Percentiles rank a stretch among this genome's conserved stretches.
phyloP scores from a whole-genome alignment of 1,140 invertebrate species.

The Drosophila lacertosa region DNA sequence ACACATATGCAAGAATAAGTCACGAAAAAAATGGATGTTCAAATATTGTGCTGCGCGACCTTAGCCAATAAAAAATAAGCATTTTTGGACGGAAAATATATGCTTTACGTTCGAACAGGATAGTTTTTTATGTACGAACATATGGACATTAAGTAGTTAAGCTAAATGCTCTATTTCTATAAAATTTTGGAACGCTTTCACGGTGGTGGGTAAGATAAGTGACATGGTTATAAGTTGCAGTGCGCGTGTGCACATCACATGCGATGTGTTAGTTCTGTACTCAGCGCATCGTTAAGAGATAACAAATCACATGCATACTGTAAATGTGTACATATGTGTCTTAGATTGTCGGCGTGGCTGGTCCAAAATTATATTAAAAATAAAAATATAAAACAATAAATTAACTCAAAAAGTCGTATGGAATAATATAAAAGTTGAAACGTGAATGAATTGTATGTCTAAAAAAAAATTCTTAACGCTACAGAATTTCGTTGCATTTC shows the following conservation, averaged over 20 bases:
- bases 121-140: neutral
- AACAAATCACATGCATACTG: neutral
- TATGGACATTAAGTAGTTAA: conserved; percentile 16
- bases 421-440: conserved; percentile 31
- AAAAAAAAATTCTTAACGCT: conserved; percentile 40
- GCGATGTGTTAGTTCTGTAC: neutral
- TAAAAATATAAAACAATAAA: conserved; percentile 36
- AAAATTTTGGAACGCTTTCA: conserved; percentile 31
- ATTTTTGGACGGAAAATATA: conserved; percentile 44
- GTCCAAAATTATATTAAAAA: conserved; percentile 19
- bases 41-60: neutral
- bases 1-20: conserved; percentile 1
- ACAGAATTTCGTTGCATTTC: conserved; percentile 55
- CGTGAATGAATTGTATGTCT: conserved; percentile 36
- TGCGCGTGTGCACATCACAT: no score
- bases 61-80: conserved; percentile 12
- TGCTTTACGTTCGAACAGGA: neutral
- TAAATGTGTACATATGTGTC: conserved; percentile 1
- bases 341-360: conserved; percentile 1
- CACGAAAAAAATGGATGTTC: neutral
- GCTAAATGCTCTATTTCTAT: conserved; percentile 1
- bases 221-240: neutral
- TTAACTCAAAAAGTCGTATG: conserved; percentile 28
- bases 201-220: conserved; percentile 7
- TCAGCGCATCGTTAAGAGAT: neutral